Evolutionary conservation across 30 jellyfish, hydroid and myxozoan species (phyloP).

Genomic region (Cassiopea andromeda): DNA sequence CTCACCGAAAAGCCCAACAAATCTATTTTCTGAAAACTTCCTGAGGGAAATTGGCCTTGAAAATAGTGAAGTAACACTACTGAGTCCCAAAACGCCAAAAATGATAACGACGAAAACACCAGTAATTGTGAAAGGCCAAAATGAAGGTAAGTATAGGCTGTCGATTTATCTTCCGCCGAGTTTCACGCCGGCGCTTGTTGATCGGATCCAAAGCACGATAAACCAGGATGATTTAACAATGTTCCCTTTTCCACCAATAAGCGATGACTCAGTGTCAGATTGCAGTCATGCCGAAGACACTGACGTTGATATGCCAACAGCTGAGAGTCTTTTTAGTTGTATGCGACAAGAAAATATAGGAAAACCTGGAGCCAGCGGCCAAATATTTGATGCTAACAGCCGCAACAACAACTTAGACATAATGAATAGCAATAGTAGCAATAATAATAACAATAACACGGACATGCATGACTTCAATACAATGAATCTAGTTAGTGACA

Average conservation of each 20-base stretch:
- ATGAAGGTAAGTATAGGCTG: slow-evolving; percentile 71
- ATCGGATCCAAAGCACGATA: slow-evolving; percentile 64
- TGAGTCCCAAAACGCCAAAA: slow-evolving; percentile 72
- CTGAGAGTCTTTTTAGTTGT: slow-evolving; percentile 38
- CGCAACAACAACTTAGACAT: slow-evolving; percentile 19
- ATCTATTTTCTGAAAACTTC: slow-evolving; percentile 69
- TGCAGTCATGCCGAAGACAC: slow-evolving; percentile 69
- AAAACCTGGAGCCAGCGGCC: slow-evolving; percentile 13
- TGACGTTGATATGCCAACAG: slow-evolving; percentile 43
- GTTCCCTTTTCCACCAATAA: slow-evolving; percentile 85
- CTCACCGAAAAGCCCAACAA: slow-evolving; percentile 78
- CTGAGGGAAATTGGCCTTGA: slow-evolving; percentile 69
- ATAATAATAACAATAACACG: not conserved
- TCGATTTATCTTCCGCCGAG: slow-evolving; percentile 83
- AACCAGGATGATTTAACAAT: slow-evolving; percentile 72
- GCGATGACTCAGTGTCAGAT: slow-evolving; percentile 76
- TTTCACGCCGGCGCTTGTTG: slow-evolving; percentile 86
- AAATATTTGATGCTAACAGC: slow-evolving; percentile 26
- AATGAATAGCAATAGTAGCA: slow-evolving; percentile 24
- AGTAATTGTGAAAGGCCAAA: slow-evolving; percentile 71
- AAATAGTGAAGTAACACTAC: slow-evolving; percentile 63
- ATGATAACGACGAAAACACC: slow-evolving; percentile 76
- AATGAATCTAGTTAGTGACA: not conserved
- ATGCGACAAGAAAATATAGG: slow-evolving; percentile 20
- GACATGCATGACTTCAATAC: not conserved